Percentiles rank a stretch among this genome's conserved stretches.
phyloP scores from a whole-genome alignment of 1,140 invertebrate genomes.

The Bombus affinis region DNA sequence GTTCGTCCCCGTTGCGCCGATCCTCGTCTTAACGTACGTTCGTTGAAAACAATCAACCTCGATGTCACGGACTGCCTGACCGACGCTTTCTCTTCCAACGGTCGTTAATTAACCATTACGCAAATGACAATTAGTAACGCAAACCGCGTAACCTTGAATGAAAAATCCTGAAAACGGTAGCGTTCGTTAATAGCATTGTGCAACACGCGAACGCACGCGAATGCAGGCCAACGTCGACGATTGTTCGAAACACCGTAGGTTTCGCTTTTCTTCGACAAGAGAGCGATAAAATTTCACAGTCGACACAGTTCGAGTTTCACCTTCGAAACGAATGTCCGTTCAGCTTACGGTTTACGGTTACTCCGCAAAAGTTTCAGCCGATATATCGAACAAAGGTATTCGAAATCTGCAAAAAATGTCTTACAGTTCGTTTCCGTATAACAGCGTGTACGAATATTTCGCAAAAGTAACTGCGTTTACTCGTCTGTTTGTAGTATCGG shows the following conservation, averaged over 20 bases:
- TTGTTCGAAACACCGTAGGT: background rate
- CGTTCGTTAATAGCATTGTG: conserved; percentile 1
- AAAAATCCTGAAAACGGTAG: background rate
- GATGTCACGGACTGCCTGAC: background rate
- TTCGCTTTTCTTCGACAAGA: background rate
- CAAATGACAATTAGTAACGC: background rate
- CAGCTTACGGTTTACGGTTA: too few relatives aligned
- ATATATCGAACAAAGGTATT: background rate
- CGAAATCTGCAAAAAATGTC: background rate
- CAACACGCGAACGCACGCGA: background rate
- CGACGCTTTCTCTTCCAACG: background rate
- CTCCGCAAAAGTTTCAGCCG: too few relatives aligned
- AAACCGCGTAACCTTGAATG: background rate
- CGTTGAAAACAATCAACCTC: background rate
- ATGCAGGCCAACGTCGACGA: background rate
- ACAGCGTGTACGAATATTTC: background rate
- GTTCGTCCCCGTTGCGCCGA: too few relatives aligned
- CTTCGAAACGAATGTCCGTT: conserved; percentile 14
- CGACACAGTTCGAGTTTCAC: conserved; percentile 15
- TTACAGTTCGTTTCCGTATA: background rate
- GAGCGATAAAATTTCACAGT: conserved; percentile 16
- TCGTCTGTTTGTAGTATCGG: too few relatives aligned
- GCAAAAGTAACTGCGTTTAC: too few relatives aligned
- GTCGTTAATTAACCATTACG: conserved; percentile 5
- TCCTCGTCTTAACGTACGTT: too few relatives aligned